Evolutionary conservation across 2,113 vertebrate genomes (phyloP), one percentile per base, ranked within the genome.

Genomic region (Pachypanchax playfairii): DNA sequence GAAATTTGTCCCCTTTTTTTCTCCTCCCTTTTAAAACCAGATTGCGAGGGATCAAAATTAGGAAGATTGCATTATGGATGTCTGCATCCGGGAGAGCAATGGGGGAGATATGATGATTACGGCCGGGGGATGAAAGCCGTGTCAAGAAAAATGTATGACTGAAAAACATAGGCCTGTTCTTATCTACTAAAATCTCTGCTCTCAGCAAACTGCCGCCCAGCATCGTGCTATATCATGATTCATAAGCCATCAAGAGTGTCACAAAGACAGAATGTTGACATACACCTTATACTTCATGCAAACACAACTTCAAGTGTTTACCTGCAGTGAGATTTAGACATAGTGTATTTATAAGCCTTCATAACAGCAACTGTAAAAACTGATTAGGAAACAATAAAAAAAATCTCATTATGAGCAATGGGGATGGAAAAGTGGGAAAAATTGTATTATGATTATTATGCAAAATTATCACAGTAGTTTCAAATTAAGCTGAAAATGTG

Each of bases 11-110:
- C 88, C 87, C 43, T 46, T 59, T 86, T 89, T 85, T 77, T 57
- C 75, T 72, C 85, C 87, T 87, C 88, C 89, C 86, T 91, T 92
- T 92, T 91, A 92, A 92, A 92, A 92, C 89, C 91, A 92, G 92
- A 93, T 92, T 93, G 92, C 87, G 80, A 91, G 91, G 88, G 91
- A 91, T 91, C 89, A 90, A 92, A 92, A 92, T 92, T 91, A 93
- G 91, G 89, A 85, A 91, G 90, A 92, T 92, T 92, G 84, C 90
- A 92, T 93, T 92, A 93, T 90, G 91, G 89, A 90, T 85, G 90
- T 92, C 91, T 93, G 91, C 90, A 91, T 93, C 90, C 91, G 89
- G 88, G 91, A 85, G 91, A 90, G 90, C 90, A 92, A 89, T 88
- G 90, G 85, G 88, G 85, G 87, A 92, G 88, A 91, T 90, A 89